Percentiles rank a stretch among this genome's conserved stretches.
Conservation (phyloP, 1,140 invertebrate species). For the Patella vulgata region DNA sequence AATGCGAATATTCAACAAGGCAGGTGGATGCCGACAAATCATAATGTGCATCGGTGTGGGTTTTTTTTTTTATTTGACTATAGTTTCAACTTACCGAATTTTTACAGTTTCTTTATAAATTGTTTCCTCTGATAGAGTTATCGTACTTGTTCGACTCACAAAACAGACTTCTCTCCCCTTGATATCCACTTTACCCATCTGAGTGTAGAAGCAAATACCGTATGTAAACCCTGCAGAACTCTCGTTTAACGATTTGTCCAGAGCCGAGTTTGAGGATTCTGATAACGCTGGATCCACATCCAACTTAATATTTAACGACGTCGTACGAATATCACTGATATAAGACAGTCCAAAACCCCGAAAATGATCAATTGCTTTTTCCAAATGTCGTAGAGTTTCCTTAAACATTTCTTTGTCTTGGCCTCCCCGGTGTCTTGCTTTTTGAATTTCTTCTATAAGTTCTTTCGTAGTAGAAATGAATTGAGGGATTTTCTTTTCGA, state of each 20-base stretch:
- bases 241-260: conserved; percentile 3
- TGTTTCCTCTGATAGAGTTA: conserved; percentile 13
- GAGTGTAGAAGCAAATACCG: conserved; percentile 25
- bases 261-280: conserved; percentile 14
- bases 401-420: conserved; percentile 20
- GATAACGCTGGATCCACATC: not conserved
- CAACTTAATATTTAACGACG: conserved; percentile 11
- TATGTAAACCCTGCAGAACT: conserved; percentile 1
- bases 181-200: conserved; percentile 15
- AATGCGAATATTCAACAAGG: no score
- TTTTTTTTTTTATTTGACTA: no score
- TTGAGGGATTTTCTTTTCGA: conserved; percentile 35
- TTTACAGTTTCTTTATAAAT: conserved; percentile 36
- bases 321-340: conserved; percentile 26
- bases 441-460: conserved; percentile 39
- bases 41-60: no score
- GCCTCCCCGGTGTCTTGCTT: conserved; percentile 17
- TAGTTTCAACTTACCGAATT: conserved; percentile 33
- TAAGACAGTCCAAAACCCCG: conserved; percentile 25
- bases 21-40: no score
- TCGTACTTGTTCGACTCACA: conserved; percentile 27
- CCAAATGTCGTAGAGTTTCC: conserved; percentile 16
- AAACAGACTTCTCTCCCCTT: conserved; percentile 17
- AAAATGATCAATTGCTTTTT: conserved; percentile 18
- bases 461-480: conserved; percentile 41